phyloP scores from a whole-genome alignment of 2,888 invertebrate genomes.

The Hedya salicella region DNA sequence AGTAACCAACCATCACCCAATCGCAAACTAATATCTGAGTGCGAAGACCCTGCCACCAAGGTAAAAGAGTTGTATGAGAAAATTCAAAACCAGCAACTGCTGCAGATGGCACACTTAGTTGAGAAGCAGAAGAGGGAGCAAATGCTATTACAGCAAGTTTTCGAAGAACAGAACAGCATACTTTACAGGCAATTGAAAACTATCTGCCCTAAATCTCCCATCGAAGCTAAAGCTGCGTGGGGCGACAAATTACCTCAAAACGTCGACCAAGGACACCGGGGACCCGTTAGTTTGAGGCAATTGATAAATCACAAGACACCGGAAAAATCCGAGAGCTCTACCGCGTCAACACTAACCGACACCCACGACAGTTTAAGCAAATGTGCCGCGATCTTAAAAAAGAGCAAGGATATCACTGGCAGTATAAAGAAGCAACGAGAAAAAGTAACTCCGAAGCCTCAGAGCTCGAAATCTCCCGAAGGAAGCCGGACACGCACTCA shows the following conservation, averaged over 20 bases:
- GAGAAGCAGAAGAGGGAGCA: slow-evolving; percentile 88
- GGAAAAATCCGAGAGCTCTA: slow-evolving; percentile 57
- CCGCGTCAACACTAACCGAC: slow-evolving; percentile 64
- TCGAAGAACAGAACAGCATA: slow-evolving; percentile 87
- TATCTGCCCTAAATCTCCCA: slow-evolving; percentile 71
- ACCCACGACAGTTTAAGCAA: slow-evolving; percentile 69
- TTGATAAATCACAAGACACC: slow-evolving; percentile 67
- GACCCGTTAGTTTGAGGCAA: slow-evolving; percentile 78
- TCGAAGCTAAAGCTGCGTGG: slow-evolving; percentile 74
- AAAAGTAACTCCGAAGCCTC: not conserved
- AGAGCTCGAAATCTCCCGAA: slow-evolving; percentile 51
- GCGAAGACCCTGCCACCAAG: slow-evolving; percentile 69
- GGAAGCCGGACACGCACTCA: slow-evolving; percentile 60
- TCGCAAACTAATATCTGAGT: slow-evolving; percentile 54
- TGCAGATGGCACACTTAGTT: slow-evolving; percentile 86
- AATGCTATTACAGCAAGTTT: slow-evolving; percentile 85
- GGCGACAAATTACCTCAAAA: slow-evolving; percentile 57
- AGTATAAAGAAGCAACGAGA: slow-evolving; percentile 62
- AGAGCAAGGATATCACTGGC: slow-evolving; percentile 69
- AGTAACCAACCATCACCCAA: slow-evolving; percentile 34
- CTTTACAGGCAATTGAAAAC: slow-evolving; percentile 81
- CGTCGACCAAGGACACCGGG: slow-evolving; percentile 64
- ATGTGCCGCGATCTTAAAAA: slow-evolving; percentile 69
- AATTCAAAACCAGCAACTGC: slow-evolving; percentile 87
- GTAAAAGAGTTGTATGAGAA: slow-evolving; percentile 77